Conservation (phyloP, 2,797 vertebrate species). For the Girardinus metallicus region DNA sequence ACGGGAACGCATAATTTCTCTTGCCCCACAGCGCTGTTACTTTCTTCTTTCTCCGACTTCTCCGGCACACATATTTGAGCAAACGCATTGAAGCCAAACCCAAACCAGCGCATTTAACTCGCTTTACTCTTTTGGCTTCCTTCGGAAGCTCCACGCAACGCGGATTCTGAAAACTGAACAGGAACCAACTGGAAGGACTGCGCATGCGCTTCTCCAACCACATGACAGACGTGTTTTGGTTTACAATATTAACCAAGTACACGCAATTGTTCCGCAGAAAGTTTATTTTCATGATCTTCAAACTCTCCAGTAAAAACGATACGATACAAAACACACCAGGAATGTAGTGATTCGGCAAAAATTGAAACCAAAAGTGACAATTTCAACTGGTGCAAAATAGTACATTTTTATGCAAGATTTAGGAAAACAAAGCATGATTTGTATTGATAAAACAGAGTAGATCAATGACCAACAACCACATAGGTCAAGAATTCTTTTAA, state of each 20-base stretch:
- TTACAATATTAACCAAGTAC: background rate
- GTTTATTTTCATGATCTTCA: slow-evolving; percentile 10
- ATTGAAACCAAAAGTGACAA: slow-evolving; percentile 8
- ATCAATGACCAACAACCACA: slow-evolving; percentile 25
- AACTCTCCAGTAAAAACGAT: background rate
- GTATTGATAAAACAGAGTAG: slow-evolving; percentile 12
- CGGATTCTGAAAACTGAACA: background rate
- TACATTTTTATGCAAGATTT: slow-evolving; percentile 1
- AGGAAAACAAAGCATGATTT: slow-evolving; percentile 3
- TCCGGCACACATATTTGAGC: slow-evolving; percentile 75
- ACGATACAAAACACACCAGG: slow-evolving; percentile 4
- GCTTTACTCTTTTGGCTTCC: background rate
- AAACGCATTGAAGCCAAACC: slow-evolving; percentile 86
- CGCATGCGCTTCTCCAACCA: slow-evolving; percentile 14
- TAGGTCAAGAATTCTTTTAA: slow-evolving; percentile 34
- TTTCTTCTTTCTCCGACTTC: background rate
- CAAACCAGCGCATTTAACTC: slow-evolving; percentile 81
- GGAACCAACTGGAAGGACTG: background rate
- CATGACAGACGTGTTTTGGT: background rate
- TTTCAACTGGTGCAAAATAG: slow-evolving; percentile 6
- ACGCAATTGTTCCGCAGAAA: background rate
- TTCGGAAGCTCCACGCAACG: background rate
- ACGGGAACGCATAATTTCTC: slow-evolving; percentile 60
- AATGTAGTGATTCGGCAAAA: slow-evolving; percentile 44
- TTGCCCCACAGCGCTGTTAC: background rate